A percentile compares a stretch with the other conserved stretches of the same genome.
Conservation (phyloP, 2,113 vertebrate species). For the Triplophysa siluroides region DNA sequence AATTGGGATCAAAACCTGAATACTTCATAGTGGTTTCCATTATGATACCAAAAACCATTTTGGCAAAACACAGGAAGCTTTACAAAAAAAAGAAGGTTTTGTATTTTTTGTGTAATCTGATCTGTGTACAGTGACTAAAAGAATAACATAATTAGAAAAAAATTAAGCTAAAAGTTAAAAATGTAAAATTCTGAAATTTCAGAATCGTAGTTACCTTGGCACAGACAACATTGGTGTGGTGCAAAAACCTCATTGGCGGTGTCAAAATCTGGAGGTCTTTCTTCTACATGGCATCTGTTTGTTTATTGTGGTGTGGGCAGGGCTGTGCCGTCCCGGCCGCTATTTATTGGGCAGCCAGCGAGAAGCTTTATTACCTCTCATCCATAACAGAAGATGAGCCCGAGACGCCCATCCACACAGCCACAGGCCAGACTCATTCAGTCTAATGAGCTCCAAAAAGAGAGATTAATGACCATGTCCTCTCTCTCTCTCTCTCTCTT, state of each 20-base stretch:
- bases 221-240: background rate
- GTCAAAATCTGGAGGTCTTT: slow-evolving; percentile 1
- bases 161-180: background rate
- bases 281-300: background rate
- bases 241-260: background rate
- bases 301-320: slow-evolving; percentile 49
- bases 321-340: slow-evolving; percentile 20
- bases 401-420: slow-evolving; percentile 40
- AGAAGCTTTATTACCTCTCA: slow-evolving; percentile 54
- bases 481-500: slow-evolving; percentile 6
- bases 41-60: slow-evolving; percentile 62
- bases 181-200: too few relatives aligned
- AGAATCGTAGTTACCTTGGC: too few relatives aligned
- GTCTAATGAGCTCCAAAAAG: slow-evolving; percentile 53
- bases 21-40: slow-evolving; percentile 61
- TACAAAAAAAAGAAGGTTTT: slow-evolving; percentile 54
- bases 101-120: background rate
- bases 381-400: slow-evolving; percentile 49
- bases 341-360: slow-evolving; percentile 47
- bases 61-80: slow-evolving; percentile 58
- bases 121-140: too few relatives aligned
- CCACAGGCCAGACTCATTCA: slow-evolving; percentile 53
- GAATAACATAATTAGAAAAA: slow-evolving; percentile 8
- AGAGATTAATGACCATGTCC: slow-evolving; percentile 57
- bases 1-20: slow-evolving; percentile 64